These are phyloP conservation scores for Drosophila infuscata DNA, from an alignment of 2,888 invertebrate species.

Conservation along the genomic window DNA sequence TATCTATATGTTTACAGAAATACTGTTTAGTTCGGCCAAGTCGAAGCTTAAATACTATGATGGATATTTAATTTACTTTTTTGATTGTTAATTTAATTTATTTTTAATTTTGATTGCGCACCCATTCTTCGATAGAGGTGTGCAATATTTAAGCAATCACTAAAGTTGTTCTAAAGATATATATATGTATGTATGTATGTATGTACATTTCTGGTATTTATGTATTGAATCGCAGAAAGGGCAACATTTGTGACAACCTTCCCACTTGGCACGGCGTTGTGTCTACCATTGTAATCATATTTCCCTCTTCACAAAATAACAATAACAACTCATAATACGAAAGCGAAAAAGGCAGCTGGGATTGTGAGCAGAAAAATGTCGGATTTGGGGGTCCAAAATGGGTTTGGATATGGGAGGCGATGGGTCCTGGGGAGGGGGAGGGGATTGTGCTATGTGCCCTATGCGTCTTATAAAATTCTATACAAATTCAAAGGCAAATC, in stretches of 20 bases:
- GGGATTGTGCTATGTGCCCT: slow-evolving; percentile 9
- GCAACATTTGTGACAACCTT: slow-evolving; percentile 48
- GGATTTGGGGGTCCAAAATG: slow-evolving; percentile 35
- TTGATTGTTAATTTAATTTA: too few species aligned
- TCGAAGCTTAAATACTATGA: not conserved
- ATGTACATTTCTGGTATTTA: not conserved
- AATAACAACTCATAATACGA: slow-evolving; percentile 39
- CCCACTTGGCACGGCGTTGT: slow-evolving; percentile 57
- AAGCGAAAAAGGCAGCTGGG: slow-evolving; percentile 53
- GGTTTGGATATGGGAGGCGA: not conserved
- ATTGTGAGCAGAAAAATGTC: slow-evolving; percentile 44
- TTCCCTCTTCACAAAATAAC: slow-evolving; percentile 47
- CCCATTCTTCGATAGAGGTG: not conserved
- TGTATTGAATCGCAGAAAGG: slow-evolving; percentile 8
- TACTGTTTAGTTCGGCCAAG: not conserved
- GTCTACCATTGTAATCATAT: slow-evolving; percentile 76
- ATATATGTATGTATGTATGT: not conserved
- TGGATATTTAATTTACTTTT: not conserved
- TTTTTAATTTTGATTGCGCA: not conserved
- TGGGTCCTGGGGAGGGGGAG: not conserved
- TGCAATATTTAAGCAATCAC: slow-evolving; percentile 1
- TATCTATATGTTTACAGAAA: not conserved
- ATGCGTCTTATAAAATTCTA: slow-evolving; percentile 25
- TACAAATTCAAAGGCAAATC: slow-evolving; percentile 43
- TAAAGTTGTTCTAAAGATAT: slow-evolving; percentile 10